phyloP scores from a whole-genome alignment of 2,113 vertebrate genomes.

The Chlorocebus sabaeus region DNA sequence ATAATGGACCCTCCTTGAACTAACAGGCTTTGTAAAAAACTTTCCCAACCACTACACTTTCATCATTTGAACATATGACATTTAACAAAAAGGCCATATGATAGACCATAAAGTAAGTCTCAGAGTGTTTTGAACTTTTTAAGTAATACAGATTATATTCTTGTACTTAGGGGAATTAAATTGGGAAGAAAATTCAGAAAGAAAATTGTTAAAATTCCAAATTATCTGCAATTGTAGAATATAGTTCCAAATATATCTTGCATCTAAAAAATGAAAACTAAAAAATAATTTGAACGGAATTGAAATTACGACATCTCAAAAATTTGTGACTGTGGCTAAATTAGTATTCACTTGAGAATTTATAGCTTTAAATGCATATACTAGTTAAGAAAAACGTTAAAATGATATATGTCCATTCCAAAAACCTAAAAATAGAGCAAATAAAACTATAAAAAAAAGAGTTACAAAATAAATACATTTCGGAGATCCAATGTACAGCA shows the following conservation, averaged over 20 bases:
- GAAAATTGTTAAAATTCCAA: background rate
- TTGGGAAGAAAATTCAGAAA: background rate
- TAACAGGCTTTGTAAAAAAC: background rate
- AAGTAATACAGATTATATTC: background rate
- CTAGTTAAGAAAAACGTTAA: background rate
- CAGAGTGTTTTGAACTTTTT: background rate
- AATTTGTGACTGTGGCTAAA: background rate
- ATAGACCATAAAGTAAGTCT: background rate
- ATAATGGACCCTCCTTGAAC: background rate
- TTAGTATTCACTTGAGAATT: background rate
- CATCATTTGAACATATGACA: background rate
- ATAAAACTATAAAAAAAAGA: background rate
- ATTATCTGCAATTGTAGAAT: background rate
- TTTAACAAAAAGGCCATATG: background rate
- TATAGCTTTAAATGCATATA: background rate
- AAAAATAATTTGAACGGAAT: background rate
- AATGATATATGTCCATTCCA: background rate
- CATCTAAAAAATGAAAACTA: background rate
- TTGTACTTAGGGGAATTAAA: background rate
- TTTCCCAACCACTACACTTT: background rate
- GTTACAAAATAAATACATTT: background rate
- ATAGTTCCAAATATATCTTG: background rate
- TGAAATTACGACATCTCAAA: background rate
- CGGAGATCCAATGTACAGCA: background rate
- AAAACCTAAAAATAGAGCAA: background rate